Conservation (phyloP, 2,113 vertebrate genomes). For the Clinocottus analis region DNA sequence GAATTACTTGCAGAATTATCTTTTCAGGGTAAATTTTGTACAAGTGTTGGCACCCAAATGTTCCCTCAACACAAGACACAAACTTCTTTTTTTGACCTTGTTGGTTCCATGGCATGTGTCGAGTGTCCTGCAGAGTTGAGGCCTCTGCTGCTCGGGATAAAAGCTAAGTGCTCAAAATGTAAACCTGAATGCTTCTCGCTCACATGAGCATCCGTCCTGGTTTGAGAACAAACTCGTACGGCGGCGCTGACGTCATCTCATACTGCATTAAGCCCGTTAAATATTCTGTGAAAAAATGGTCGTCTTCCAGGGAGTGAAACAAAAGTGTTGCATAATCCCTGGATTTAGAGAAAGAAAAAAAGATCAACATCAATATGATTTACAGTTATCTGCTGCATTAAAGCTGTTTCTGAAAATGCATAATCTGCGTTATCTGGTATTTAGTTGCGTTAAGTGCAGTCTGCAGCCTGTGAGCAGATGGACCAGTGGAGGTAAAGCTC, state of each 20-base stretch:
- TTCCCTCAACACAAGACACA: neutral
- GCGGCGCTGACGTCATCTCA: slow-evolving; percentile 21
- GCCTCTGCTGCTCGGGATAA: slow-evolving; percentile 13
- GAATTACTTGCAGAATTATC: too few species aligned
- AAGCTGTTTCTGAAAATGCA: slow-evolving; percentile 2
- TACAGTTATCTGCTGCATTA: slow-evolving; percentile 24
- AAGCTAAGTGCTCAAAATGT: slow-evolving; percentile 20
- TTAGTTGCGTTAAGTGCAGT: slow-evolving; percentile 14
- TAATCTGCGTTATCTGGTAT: slow-evolving; percentile 33
- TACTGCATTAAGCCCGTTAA: slow-evolving; percentile 23
- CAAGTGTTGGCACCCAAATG: too few species aligned
- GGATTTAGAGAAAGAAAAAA: slow-evolving; percentile 18
- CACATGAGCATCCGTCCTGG: slow-evolving; percentile 34
- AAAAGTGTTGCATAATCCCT: slow-evolving; percentile 25
- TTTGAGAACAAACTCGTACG: slow-evolving; percentile 18
- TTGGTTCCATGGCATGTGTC: neutral
- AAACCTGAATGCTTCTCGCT: slow-evolving; percentile 18
- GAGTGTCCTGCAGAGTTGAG: slow-evolving; percentile 14
- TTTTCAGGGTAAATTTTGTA: too few species aligned
- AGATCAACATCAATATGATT: slow-evolving; percentile 18
- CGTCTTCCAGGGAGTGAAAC: slow-evolving; percentile 2
- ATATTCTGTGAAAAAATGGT: neutral
- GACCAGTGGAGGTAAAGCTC: neutral
- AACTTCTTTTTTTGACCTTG: neutral
- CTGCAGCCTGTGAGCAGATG: neutral